A percentile compares a stretch with the other conserved stretches of the same genome.
Conservation (phyloP, 2,797 vertebrate species). For the Scolopax bukidnonensis region DNA sequence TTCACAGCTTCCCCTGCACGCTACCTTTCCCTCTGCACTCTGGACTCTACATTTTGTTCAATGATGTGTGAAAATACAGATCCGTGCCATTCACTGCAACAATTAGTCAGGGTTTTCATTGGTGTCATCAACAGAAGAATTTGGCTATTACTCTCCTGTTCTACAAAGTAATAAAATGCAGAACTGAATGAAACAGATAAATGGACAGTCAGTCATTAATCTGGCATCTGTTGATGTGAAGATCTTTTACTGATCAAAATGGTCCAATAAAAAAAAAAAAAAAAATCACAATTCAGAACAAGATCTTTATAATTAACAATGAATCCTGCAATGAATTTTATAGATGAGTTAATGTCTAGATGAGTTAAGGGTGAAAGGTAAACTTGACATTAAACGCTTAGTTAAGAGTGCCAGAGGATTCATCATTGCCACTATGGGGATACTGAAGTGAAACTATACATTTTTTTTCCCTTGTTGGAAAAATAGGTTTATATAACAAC, state of each 20-base stretch:
- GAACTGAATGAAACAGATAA: background rate
- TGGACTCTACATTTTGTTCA: background rate
- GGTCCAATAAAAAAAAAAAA: slow-evolving; percentile 27
- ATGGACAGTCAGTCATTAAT: slow-evolving; percentile 24
- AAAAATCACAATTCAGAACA: slow-evolving; percentile 15
- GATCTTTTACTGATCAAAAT: slow-evolving; percentile 44
- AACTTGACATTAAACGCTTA: slow-evolving; percentile 68
- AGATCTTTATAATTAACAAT: slow-evolving; percentile 60
- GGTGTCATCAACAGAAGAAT: slow-evolving; percentile 11
- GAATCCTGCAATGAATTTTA: slow-evolving; percentile 66
- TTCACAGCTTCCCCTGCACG: background rate
- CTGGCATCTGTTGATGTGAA: slow-evolving; percentile 17
- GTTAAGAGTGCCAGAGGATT: slow-evolving; percentile 68
- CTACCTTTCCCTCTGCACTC: background rate
- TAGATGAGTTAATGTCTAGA: slow-evolving; percentile 64
- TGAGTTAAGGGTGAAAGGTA: slow-evolving; percentile 65
- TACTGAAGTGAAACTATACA: background rate
- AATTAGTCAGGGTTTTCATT: background rate
- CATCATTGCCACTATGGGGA: slow-evolving; percentile 34
- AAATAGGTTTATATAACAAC: slow-evolving; percentile 43
- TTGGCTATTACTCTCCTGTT: background rate
- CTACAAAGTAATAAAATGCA: background rate
- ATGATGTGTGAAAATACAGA: slow-evolving; percentile 19
- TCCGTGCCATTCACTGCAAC: background rate
- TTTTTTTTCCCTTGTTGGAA: slow-evolving; percentile 13